Evolutionary conservation across 2,797 vertebrate species (phyloP), one percentile per base, ranked within the genome.

Genomic region (Natrix natrix): DNA sequence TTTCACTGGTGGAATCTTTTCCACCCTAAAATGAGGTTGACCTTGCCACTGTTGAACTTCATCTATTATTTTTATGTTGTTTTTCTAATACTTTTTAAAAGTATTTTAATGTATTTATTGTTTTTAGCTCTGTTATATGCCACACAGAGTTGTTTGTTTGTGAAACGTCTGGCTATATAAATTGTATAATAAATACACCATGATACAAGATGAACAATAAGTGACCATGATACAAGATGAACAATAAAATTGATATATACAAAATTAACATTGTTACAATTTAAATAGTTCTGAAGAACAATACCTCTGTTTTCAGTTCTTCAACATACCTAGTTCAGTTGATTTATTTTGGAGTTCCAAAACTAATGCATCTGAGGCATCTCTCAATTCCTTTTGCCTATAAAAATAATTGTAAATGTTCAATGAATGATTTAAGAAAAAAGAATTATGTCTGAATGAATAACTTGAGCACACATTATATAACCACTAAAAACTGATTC

Each of bases 241-340:
- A 66, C 22, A 56, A 8, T 60, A 92, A 13, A 59, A 22, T 54
- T 13, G 28, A 61, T 52, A 61, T 92, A 32, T 43, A 93, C 55
- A 63, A 63, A 92, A 90, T 0, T 20, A 86, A 54, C 14, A 59
- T 0, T 69, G 32, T 54, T 86, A 89, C 24, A 78, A 86, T 60
- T 92, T 43, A 54, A 17, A 11, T 61, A 93, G 60, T 26, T 94
- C 1, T 78, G 37, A 57, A 74, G 60, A 43, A 74, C 10, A 90
- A 7, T 57, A 28, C 86, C 16, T 91, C 63, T 5, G 55, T 94
- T 91, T 90, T 89, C 43, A 83, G 20, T 94, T 93, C 52, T 13
- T 93, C 88, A 93, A 87, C 97, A 97, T 98, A 99, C 99, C 98
- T 95, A 99, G 93, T 95, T 98, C 97, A 95, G 91, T 94, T 94